Evolutionary conservation across 2,797 vertebrate genomes (phyloP).

Genomic region (Channallabes apus): DNA sequence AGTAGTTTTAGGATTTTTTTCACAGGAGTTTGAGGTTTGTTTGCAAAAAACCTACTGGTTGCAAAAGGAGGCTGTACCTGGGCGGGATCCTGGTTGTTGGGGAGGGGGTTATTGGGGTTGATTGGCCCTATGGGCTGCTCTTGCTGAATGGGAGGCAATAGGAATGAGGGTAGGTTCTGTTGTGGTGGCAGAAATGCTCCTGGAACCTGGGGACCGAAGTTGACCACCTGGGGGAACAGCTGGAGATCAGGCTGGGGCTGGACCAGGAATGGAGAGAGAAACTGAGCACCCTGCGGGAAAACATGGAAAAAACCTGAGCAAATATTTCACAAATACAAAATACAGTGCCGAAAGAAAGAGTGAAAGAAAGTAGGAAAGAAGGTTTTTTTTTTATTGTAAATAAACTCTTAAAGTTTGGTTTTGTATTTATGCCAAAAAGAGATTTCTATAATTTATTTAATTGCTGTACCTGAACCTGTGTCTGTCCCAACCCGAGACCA

Average conservation of each 20-base stretch:
- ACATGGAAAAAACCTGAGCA: not conserved
- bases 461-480: slow-evolving; percentile 34
- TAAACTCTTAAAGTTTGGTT: not conserved
- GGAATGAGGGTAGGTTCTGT: slow-evolving; percentile 41
- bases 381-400: not conserved
- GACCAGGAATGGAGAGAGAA: slow-evolving; percentile 53
- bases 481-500: slow-evolving; percentile 40
- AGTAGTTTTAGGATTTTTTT: too few species aligned
- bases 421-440: not conserved
- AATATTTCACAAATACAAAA: not conserved
- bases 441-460: not conserved
- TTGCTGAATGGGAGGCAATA: slow-evolving; percentile 26
- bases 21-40: not conserved
- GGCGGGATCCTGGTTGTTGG: slow-evolving; percentile 38
- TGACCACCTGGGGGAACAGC: slow-evolving; percentile 49
- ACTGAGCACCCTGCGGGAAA: slow-evolving; percentile 37
- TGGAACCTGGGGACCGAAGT: slow-evolving; percentile 44
- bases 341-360: not conserved
- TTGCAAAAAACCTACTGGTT: not conserved
- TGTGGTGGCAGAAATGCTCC: slow-evolving; percentile 50
- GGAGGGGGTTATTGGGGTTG: slow-evolving; percentile 38
- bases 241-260: slow-evolving; percentile 47
- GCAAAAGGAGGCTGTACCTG: slow-evolving; percentile 26
- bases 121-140: slow-evolving; percentile 38
- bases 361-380: not conserved